Conservation (phyloP, 2,888 invertebrate species). For the Chrysolina americana region DNA sequence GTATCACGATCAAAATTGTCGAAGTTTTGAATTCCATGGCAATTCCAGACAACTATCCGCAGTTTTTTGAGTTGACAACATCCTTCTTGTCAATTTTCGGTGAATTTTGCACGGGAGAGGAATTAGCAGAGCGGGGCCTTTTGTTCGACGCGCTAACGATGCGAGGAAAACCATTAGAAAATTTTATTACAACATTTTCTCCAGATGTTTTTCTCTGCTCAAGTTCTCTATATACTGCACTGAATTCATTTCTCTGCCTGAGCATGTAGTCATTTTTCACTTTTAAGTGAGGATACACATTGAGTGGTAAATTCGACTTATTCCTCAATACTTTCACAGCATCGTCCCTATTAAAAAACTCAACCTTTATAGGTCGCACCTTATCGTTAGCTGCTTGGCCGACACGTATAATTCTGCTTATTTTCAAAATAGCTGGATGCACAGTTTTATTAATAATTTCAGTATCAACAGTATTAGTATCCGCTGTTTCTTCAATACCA, state of each 20-base stretch:
- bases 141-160: no score
- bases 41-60: no score
- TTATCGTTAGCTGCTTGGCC: background rate
- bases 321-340: constrained; percentile 13
- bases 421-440: background rate
- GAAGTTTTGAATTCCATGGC: no score
- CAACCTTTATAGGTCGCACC: background rate
- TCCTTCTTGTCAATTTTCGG: no score
- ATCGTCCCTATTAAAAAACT: constrained; percentile 1
- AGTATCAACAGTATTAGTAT: background rate
- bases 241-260: background rate
- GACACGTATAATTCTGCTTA: background rate
- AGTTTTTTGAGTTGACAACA: no score
- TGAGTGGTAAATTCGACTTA: constrained; percentile 13
- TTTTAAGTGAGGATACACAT: background rate
- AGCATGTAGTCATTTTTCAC: constrained; percentile 17
- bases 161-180: no score
- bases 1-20: no score
- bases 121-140: no score
- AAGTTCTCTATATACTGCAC: no score
- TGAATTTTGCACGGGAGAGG: no score
- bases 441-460: background rate
- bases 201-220: no score
- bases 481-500: constrained; percentile 9
- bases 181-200: no score